Base-by-base conservation (phyloP, 2,888 invertebrate species). In the Myathropa florea region DNA sequence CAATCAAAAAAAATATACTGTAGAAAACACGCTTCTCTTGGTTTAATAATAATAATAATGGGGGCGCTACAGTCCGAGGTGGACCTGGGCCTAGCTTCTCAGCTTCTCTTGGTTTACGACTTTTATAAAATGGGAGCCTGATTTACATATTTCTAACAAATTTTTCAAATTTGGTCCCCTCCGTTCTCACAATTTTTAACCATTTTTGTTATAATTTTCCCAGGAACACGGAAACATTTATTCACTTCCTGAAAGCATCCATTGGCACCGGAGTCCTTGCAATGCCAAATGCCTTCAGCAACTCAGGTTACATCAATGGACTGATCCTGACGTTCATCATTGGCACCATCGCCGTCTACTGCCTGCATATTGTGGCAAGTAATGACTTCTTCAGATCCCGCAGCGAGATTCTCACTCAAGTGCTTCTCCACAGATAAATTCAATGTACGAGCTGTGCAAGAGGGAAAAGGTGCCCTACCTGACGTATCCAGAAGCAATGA, bases 241-340 rank as follows among this genome's bases (percentile, higher is more conserved):
- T 98, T 90, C 98, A 99, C 93, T 94, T 99, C 89, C 94, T 99
- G 84, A 99, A 99, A 93, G 98, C 98, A 10, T 98, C 98, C 88
- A 94, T 99, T 72, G 99, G 99, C 3, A 98, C 98, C 12, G 99
- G 99, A 0, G 98, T 99, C 64, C 93, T 99, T 80, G 98, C 99
- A 23, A 97, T 99, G 97, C 99, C 99, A 0, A 95, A 95, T 92
- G 96, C 96, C 0, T 95, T 95, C 91, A 95, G 95, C 73, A 96
- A 98, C 92, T 96, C 99, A 55, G 99, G 99, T 0, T 94, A 99
- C 1, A 95, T 95, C 90, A 97, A 98, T 89, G 99, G 99, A 0
- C 93, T 98, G 28, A 93, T 96, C 67, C 96, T 97, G 0, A 96
- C 98, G 0, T 95, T 97, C 88, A 91, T 96, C 46, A 96, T 99